Evolutionary conservation across 2,797 vertebrate genomes (phyloP).

Genomic region (Ataeniobius toweri): DNA sequence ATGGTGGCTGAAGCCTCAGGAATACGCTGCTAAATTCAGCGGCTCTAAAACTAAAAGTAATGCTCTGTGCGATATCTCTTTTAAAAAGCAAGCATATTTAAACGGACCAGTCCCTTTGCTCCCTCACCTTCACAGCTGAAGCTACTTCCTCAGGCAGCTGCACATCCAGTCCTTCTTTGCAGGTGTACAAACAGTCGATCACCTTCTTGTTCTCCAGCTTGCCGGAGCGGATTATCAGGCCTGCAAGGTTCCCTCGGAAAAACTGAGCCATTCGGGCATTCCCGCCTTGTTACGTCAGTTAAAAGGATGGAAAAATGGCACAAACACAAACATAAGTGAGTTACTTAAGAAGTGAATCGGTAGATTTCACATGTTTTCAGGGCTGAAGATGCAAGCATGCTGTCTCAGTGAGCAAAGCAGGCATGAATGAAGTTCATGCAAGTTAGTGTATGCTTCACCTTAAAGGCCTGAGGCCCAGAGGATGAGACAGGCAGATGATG

Average conservation of each 20-base stretch:
- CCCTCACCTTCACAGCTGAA: slow-evolving; percentile 87
- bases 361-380: slow-evolving; percentile 32
- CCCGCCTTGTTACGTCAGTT: slow-evolving; percentile 80
- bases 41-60: neutral
- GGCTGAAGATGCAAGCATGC: slow-evolving; percentile 56
- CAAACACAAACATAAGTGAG: slow-evolving; percentile 4
- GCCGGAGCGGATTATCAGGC: slow-evolving; percentile 92
- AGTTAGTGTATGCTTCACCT: slow-evolving; percentile 83
- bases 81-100: neutral
- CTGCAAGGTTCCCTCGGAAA: slow-evolving; percentile 93
- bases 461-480: slow-evolving; percentile 46
- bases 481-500: slow-evolving; percentile 48
- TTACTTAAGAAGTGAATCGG: slow-evolving; percentile 17
- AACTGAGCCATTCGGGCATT: slow-evolving; percentile 92
- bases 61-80: neutral
- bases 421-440: slow-evolving; percentile 83
- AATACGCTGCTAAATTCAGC: neutral
- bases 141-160: slow-evolving; percentile 85
- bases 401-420: slow-evolving; percentile 52
- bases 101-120: neutral
- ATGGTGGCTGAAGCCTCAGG: neutral
- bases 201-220: slow-evolving; percentile 96
- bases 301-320: slow-evolving; percentile 18
- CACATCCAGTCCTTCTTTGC: slow-evolving; percentile 95
- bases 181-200: slow-evolving; percentile 97